Evolutionary conservation across 1,140 invertebrate species (phyloP).

Genomic region (Rhizoglyphus robini): DNA sequence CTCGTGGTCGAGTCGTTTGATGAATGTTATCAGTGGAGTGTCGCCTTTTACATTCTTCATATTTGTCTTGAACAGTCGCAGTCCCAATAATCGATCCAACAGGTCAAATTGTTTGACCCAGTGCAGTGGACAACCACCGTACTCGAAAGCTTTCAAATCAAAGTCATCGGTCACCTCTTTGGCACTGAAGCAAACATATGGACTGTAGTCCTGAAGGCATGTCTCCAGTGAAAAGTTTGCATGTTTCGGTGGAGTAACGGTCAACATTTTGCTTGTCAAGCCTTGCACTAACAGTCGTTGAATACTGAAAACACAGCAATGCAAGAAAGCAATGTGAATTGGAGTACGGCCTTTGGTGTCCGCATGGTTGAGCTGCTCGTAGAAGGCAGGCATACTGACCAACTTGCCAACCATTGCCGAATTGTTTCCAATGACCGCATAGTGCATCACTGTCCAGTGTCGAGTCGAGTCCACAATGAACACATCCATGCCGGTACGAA

Average conservation of each 20-base stretch:
- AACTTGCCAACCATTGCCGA: neutral
- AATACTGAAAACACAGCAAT: neutral
- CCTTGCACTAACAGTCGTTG: neutral
- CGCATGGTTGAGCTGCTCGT: neutral
- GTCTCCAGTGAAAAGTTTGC: neutral
- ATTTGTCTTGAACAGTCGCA: neutral
- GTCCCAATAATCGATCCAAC: neutral
- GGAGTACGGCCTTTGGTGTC: neutral
- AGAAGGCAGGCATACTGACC: neutral
- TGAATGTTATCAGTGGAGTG: conserved; percentile 7
- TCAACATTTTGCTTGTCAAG: neutral
- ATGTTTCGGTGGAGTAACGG: neutral
- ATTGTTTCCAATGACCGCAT: neutral
- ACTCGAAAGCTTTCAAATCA: neutral
- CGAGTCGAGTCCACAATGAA: neutral
- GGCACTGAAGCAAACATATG: neutral
- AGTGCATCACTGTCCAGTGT: conserved; percentile 4
- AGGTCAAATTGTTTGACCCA: neutral
- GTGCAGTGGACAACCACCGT: neutral
- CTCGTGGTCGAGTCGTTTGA: neutral
- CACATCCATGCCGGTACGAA: conserved; percentile 2
- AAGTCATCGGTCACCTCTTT: neutral
- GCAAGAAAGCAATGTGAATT: neutral
- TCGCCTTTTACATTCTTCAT: neutral
- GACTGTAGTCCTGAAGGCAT: neutral